Percentiles rank a stretch among this genome's conserved stretches.
phyloP scores from a whole-genome alignment of 1,140 invertebrate species.

The Riptortus pedestris region DNA sequence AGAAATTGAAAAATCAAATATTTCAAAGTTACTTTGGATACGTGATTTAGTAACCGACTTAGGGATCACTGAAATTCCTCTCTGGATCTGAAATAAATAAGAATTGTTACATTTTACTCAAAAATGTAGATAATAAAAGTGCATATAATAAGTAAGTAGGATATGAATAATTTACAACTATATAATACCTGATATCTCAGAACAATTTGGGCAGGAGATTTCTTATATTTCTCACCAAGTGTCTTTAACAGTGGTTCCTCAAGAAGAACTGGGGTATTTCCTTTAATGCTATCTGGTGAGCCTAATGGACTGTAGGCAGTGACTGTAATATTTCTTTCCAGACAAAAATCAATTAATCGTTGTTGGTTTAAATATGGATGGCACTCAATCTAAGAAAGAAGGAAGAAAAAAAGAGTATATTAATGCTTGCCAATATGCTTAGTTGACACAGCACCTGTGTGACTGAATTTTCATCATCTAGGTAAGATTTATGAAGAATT shows the following conservation, averaged over 20 bases:
- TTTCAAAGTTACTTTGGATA: slow-evolving; percentile 56
- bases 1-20: slow-evolving; percentile 58
- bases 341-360: not conserved
- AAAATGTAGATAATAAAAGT: no score
- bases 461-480: no score
- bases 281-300: not conserved
- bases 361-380: not conserved
- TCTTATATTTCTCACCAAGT: not conserved
- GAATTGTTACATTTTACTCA: not conserved
- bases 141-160: no score
- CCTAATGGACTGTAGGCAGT: not conserved
- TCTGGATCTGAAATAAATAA: slow-evolving; percentile 36
- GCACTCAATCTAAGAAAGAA: not conserved
- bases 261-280: not conserved
- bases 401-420: not conserved
- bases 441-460: no score
- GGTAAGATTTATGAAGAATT: no score
- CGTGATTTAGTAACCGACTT: slow-evolving; percentile 56
- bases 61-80: slow-evolving; percentile 46
- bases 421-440: no score
- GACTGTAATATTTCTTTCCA: not conserved
- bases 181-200: not conserved
- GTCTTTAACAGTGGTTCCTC: not conserved
- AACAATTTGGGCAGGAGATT: not conserved
- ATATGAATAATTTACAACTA: no score